Evolutionary conservation across 23 tunicate species (phyloP).

Genomic region (Ascidia mentula): DNA sequence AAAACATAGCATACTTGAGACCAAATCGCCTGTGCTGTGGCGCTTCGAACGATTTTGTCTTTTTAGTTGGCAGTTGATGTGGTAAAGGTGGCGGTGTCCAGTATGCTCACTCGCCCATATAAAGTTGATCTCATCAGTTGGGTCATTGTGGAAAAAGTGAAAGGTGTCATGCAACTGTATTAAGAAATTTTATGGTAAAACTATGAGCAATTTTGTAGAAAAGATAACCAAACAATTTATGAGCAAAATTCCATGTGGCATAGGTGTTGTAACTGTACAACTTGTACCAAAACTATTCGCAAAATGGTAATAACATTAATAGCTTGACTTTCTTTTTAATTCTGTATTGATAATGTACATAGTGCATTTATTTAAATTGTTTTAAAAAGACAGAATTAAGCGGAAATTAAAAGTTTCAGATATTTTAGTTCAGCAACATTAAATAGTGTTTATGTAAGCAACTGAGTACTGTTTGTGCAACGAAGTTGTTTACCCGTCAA

Average conservation of each 20-base stretch:
- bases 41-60: slow-evolving; percentile 27
- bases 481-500: too few relatives aligned
- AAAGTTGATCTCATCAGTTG: slow-evolving; percentile 54
- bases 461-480: too few relatives aligned
- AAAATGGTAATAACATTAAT: too few relatives aligned
- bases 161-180: slow-evolving; percentile 76
- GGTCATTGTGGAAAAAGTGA: slow-evolving; percentile 52
- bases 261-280: too few relatives aligned
- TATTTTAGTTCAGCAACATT: too few relatives aligned
- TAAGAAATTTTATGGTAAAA: neutral
- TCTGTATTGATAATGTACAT: too few relatives aligned
- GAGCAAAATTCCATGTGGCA: neutral
- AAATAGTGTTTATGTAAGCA: too few relatives aligned
- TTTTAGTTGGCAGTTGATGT: slow-evolving; percentile 47
- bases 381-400: too few relatives aligned
- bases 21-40: slow-evolving; percentile 57
- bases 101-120: slow-evolving; percentile 90
- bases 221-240: neutral
- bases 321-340: too few relatives aligned
- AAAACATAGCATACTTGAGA: slow-evolving; percentile 21
- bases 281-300: too few relatives aligned
- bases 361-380: too few relatives aligned
- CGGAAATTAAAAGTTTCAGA: too few relatives aligned
- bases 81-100: slow-evolving; percentile 79
- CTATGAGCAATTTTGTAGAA: neutral